phyloP scores from a whole-genome alignment of 1,140 invertebrate species.

The Bombus confusus region DNA sequence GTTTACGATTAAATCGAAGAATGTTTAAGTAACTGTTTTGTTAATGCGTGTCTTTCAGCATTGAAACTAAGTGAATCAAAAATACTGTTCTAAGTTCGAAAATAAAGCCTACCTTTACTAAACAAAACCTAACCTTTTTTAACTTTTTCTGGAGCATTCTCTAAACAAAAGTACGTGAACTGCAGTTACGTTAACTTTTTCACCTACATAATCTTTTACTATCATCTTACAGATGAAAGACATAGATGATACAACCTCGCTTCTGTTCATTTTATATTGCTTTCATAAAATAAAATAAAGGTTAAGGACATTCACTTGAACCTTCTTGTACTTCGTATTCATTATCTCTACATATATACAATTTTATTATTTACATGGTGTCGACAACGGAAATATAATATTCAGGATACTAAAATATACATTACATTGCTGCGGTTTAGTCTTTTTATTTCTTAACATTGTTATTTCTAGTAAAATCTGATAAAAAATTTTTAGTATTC shows the following conservation, averaged over 20 bases:
- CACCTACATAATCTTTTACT: not conserved
- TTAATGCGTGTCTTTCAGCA: not conserved
- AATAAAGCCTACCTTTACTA: not conserved
- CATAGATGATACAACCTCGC: not conserved
- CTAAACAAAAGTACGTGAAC: not conserved
- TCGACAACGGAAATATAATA: not conserved
- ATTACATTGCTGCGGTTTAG: no score
- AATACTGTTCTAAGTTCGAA: not conserved
- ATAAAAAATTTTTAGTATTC: not conserved
- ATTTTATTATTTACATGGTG: not conserved
- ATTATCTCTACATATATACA: not conserved
- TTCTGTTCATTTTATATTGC: not conserved
- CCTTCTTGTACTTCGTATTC: not conserved
- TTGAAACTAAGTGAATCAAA: not conserved
- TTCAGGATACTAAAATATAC: not conserved
- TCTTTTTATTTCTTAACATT: no score
- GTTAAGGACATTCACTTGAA: constrained; percentile 10
- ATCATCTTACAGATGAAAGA: not conserved
- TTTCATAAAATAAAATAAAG: not conserved
- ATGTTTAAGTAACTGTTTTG: not conserved
- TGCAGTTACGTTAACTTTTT: not conserved
- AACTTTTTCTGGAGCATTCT: not conserved
- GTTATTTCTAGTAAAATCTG: not conserved
- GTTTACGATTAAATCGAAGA: not conserved
- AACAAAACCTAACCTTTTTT: constrained; percentile 4